Base-by-base conservation (phyloP, 1,140 invertebrate genomes). In the Drosophila insularis region DNA sequence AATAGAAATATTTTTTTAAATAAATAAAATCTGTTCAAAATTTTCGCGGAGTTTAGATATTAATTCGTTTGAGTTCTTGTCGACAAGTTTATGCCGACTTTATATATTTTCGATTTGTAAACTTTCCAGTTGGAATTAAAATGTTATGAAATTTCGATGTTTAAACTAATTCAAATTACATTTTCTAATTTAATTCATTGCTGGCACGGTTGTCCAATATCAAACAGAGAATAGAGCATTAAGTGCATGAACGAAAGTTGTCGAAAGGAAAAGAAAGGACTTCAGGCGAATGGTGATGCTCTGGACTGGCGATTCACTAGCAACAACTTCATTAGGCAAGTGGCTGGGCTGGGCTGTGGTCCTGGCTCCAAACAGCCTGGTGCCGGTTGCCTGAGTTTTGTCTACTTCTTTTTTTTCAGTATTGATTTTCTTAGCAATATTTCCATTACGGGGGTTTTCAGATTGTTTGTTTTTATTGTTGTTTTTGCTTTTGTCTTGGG, bases 211-310 rank as follows among this genome's bases (percentile, higher is more conserved):
- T 10, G 43, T 2, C 8, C 43, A 72, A 85, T 78, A 71, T 85
- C 80, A 74, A 70, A 70, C 68, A 85, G 81, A 86, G 78, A 85
- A 71, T 10, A 35, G 73, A 56, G 80, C 80, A 80, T 82, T 82
- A 82, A 82, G 76, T 80, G 76, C 80, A 82, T 71, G 65, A 60
- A 71, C 77, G 81, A 82, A 27, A 67, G 32, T 32, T 63, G 32
- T 62, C 61, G 27, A 37, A 27, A 27, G 6, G 27, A 27, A 27
- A 27, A 0, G 17, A 55, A 50, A 50, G 66, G 35, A 67, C 31
- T 59, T 62, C 17, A 21, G 17, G 21, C 43, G 40, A n/a, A 50
- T 54, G 21, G 21, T 14, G 5, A 58, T 31, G 35, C 53, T 63
- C 40, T 43, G 8, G 13, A 11, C 46, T n/a, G 35, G 8, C 17